Base-by-base conservation (phyloP, 2,888 invertebrate species). In the Scotopteryx bipunctaria region DNA sequence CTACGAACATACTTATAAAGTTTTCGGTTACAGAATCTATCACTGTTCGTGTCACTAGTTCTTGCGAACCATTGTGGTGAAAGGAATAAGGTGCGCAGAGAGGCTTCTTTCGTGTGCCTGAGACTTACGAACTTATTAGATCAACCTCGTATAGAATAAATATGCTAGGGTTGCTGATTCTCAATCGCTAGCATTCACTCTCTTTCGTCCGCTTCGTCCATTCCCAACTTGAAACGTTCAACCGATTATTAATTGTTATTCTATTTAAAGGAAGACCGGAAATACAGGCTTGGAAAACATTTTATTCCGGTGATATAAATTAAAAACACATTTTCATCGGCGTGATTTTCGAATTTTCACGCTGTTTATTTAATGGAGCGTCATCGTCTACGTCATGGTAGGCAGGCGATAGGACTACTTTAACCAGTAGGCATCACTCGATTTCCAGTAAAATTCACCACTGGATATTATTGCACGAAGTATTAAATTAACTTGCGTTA, bases 231-330 rank as follows among this genome's bases (percentile, higher is more conserved):
- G 3, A 14, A 42, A 21, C 73, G 73, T 71, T 73, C 76, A 73
- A 73, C 77, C 69, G 72, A 79, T 83, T 81, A 76, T 81, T 9
- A 27, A 76, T 81, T 9, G 11, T 77, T 80, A 77, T 81, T 81
- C 75, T 75, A 72, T 81, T 79, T 78, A 73, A 73, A 71, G 23
- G 63, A 67, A 60, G 66, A 69, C 69, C 61, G 8, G 5, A 40
- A 16, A 6, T n/a, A n/a, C n/a, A n/a, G n/a, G 71, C 69, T 71
- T 76, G 66, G 69, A 72, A 79, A 73, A 74, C 72, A 66, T 69
- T 72, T 68, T 66, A 66, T 65, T 60, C 62, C 66, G 51, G 59
- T 61, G 73, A 72, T 76, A n/a, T n/a, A n/a, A 72, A 80, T 80
- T 80, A 79, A 79, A 79, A 78, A 73, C 71, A 71, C 78, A 73